Evolutionary conservation across 1,140 invertebrate species (phyloP).

Genomic region (Drosophila saltans): DNA sequence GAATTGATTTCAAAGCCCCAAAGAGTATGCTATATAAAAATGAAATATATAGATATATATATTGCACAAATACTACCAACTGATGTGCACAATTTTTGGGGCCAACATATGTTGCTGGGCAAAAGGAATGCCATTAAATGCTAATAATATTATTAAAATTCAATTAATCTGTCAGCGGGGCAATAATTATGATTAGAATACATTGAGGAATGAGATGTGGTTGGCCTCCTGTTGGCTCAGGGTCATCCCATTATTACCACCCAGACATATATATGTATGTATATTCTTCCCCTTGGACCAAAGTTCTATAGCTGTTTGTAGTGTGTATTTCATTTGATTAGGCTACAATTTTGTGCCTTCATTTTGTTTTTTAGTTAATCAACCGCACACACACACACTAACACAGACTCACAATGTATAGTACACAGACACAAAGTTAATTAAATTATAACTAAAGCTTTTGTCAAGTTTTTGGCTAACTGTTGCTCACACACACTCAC

Average conservation of each 20-base stretch:
- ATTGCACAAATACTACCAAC: not conserved
- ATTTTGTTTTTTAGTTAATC: constrained; percentile 53
- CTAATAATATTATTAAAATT: constrained; percentile 69
- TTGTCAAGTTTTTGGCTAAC: constrained; percentile 51
- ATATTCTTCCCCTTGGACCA: not conserved
- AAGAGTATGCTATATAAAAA: not conserved
- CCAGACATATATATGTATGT: not conserved
- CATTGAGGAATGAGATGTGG: constrained; percentile 11
- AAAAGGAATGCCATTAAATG: constrained; percentile 26
- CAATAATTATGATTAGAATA: constrained; percentile 53
- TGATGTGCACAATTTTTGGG: not conserved
- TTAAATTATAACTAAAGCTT: constrained; percentile 80
- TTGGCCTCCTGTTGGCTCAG: constrained; percentile 22
- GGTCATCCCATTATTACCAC: constrained; percentile 18
- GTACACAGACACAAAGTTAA: constrained; percentile 61
- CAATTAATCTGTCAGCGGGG: constrained; percentile 69
- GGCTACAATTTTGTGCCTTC: constrained; percentile 24
- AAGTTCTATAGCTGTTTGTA: not conserved
- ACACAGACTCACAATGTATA: constrained; percentile 8
- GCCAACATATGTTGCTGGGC: not conserved
- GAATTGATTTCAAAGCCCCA: constrained; percentile 9
- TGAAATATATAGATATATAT: not conserved
- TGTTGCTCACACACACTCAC: constrained; percentile 42
- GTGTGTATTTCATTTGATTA: constrained; percentile 59
- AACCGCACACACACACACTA: constrained; percentile 33